Percentiles rank a stretch among this genome's conserved stretches.
These are phyloP conservation scores for Turritopsis rubra DNA, from an alignment of 30 jellyfish, hydroid and myxozoan species.

Conservation along the genomic window DNA sequence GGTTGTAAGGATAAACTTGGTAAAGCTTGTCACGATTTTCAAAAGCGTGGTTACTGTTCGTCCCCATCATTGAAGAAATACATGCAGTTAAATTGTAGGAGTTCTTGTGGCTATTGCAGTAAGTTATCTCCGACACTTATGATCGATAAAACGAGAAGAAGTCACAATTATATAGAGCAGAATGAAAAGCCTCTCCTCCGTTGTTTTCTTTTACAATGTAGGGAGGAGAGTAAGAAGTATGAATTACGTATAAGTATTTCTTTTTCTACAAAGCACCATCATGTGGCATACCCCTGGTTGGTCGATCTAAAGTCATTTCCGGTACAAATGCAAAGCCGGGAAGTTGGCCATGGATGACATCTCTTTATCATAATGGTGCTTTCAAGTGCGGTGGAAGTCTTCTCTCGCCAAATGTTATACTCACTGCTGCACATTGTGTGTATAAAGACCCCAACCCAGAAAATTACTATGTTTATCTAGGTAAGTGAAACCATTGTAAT, in stretches of 20 bases:
- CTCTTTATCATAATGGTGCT: not conserved
- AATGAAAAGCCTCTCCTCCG: too few species aligned
- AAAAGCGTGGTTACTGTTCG: conserved; percentile 14
- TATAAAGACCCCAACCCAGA: not conserved
- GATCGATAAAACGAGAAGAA: too few species aligned
- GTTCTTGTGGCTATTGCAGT: conserved; percentile 4
- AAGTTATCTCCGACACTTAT: not conserved
- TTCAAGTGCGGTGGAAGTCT: not conserved
- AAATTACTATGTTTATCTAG: not conserved
- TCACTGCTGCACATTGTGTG: not conserved
- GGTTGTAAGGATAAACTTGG: not conserved
- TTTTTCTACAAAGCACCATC: not conserved
- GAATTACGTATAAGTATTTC: not conserved
- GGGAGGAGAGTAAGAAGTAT: not conserved
- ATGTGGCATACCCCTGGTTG: not conserved
- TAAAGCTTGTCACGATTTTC: not conserved
- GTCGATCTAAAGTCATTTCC: not conserved
- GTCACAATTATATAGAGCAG: too few species aligned
- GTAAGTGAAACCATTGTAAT: not conserved
- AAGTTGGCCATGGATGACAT: not conserved
- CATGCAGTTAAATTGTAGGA: conserved; percentile 6
- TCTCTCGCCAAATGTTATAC: too few species aligned
- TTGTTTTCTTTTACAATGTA: not conserved
- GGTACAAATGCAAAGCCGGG: not conserved
- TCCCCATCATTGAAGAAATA: not conserved